A percentile compares a stretch with the other conserved stretches of the same genome.
These are phyloP conservation scores for Pseudomyrmex gracilis DNA, from an alignment of 1,140 invertebrate species.

Conservation along the genomic window DNA sequence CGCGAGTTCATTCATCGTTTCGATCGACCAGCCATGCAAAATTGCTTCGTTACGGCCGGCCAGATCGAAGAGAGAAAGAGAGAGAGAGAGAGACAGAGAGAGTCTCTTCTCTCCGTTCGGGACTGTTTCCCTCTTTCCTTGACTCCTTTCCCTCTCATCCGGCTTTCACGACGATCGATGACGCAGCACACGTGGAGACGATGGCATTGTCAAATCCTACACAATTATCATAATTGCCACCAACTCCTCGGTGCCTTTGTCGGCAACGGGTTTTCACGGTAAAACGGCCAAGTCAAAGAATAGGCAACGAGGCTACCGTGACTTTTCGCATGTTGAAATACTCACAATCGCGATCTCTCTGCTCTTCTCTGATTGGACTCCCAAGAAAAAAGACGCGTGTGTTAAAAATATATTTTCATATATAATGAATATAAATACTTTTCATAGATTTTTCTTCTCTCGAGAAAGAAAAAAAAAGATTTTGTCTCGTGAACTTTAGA, in stretches of 20 bases:
- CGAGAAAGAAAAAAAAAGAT: not conserved
- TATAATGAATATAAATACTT: no score
- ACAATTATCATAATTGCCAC: slow-evolving; percentile 49
- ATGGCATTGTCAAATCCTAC: slow-evolving; percentile 23
- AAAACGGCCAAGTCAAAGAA: not conserved
- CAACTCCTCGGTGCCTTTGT: slow-evolving; percentile 2
- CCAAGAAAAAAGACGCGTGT: no score
- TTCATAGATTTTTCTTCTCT: not conserved
- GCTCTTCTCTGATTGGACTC: not conserved
- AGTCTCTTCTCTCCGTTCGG: not conserved
- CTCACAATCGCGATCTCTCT: not conserved
- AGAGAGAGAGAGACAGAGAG: not conserved
- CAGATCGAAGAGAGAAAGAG: not conserved
- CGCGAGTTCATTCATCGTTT: slow-evolving; percentile 31
- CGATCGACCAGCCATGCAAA: slow-evolving; percentile 54
- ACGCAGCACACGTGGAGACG: not conserved
- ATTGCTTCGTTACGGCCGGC: slow-evolving; percentile 70
- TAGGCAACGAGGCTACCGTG: not conserved
- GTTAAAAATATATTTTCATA: no score
- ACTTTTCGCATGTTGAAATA: not conserved
- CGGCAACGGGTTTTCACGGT: not conserved
- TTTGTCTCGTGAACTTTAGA: not conserved
- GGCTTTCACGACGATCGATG: slow-evolving; percentile 43
- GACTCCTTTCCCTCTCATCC: not conserved
- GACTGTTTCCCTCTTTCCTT: not conserved